Conservation (phyloP, 2,888 invertebrate species). For the Meliscaeva auricollis region DNA sequence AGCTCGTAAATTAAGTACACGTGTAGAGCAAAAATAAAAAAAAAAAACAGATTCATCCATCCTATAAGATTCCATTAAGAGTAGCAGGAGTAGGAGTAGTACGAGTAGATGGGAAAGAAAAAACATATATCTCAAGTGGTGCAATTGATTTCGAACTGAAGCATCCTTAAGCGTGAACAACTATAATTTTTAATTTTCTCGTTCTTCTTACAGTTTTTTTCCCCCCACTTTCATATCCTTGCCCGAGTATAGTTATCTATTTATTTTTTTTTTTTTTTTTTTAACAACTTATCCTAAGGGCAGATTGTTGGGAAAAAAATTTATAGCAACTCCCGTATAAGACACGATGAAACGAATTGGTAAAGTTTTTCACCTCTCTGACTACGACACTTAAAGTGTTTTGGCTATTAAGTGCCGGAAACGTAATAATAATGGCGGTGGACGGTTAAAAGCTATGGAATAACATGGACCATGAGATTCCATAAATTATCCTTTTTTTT, state of each 20-base stretch:
- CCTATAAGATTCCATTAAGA: constrained; percentile 34
- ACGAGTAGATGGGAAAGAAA: neutral
- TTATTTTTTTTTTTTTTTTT: constrained; percentile 29
- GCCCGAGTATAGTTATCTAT: neutral
- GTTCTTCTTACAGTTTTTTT: constrained; percentile 13
- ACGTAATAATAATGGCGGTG: constrained; percentile 66
- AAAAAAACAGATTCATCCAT: constrained; percentile 13
- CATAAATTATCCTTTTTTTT: constrained; percentile 52
- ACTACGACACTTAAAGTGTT: constrained; percentile 73
- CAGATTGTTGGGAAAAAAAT: constrained; percentile 52
- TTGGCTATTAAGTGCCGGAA: constrained; percentile 74
- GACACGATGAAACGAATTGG: constrained; percentile 65
- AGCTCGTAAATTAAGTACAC: constrained; percentile 61
- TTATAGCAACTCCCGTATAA: constrained; percentile 58
- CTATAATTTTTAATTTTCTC: constrained; percentile 74
- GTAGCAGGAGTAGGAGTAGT: constrained; percentile 1
- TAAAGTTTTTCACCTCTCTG: constrained; percentile 74
- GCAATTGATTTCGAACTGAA: constrained; percentile 72
- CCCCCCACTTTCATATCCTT: neutral
- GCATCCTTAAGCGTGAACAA: constrained; percentile 74
- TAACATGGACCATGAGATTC: constrained; percentile 52
- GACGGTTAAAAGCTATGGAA: constrained; percentile 39
- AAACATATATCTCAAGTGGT: constrained; percentile 65
- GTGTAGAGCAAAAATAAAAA: constrained; percentile 9
- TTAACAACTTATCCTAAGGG: constrained; percentile 45